phyloP scores from a whole-genome alignment of 2,888 invertebrate species.

The Scrobipalpa costella region DNA sequence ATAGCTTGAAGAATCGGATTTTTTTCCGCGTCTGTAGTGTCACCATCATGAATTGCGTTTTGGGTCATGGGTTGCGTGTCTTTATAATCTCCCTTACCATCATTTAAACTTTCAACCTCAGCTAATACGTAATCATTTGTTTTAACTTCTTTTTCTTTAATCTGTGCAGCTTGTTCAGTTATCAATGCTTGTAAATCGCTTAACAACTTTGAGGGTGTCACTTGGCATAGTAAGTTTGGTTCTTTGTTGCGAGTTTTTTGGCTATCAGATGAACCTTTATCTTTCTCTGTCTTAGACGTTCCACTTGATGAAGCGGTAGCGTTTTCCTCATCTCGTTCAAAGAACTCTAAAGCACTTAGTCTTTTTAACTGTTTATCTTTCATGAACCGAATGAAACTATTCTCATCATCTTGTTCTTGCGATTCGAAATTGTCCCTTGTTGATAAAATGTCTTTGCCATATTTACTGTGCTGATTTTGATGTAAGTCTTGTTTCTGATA shows the following conservation, averaged over 20 bases:
- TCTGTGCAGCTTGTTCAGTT: not conserved
- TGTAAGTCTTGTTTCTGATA: too few relatives aligned
- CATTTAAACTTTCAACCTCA: not conserved
- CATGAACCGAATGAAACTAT: not conserved
- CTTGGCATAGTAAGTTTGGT: not conserved
- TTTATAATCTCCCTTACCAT: not conserved
- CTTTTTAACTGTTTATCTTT: not conserved
- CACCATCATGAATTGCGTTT: not conserved
- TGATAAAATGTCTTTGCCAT: not conserved
- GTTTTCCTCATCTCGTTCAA: not conserved
- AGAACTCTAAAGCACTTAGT: not conserved
- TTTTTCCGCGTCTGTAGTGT: slow-evolving; percentile 4
- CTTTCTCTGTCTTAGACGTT: not conserved
- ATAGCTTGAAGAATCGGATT: slow-evolving; percentile 6
- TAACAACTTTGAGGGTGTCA: slow-evolving; percentile 4
- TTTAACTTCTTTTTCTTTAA: not conserved
- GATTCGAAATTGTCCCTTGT: too few relatives aligned
- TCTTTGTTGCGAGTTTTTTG: not conserved
- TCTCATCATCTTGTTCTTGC: too few relatives aligned
- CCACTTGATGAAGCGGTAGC: not conserved
- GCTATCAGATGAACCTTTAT: not conserved
- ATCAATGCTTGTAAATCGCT: not conserved
- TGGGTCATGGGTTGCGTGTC: too few relatives aligned
- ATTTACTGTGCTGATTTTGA: not conserved
- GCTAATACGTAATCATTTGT: not conserved